Evolutionary conservation across 2,888 invertebrate species (phyloP), one percentile per base, ranked within the genome.

Genomic region (Cheilosia vulpina): DNA sequence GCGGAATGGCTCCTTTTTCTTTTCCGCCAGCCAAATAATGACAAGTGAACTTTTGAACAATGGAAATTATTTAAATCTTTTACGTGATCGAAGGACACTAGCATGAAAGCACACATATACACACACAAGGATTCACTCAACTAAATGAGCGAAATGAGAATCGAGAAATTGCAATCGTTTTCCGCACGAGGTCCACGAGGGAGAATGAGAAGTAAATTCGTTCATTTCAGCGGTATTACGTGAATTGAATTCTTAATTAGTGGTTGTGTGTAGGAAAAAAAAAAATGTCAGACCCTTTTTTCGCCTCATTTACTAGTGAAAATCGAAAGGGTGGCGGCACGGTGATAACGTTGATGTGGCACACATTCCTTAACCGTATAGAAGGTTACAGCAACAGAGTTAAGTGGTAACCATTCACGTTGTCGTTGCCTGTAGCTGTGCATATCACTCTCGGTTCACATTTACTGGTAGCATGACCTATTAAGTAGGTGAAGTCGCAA

Each of bases 21-120:
- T n/a, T 31, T 19, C 9, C 24, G 9, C 3, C 45, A n/a, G 45
- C 24, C n/a, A 45, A 45, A 62, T 27, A 62, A 45, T 17, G 34
- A n/a, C 27, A 19, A 43, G 19, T 50, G 15, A 43, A 66, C 19
- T 55, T 68, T 68, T 31, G 41, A 55, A 55, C 53, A 55, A 55
- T 68, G 53, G 31, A 68, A 43, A 55, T 68, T 55, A 68, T 68
- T 63, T 24, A 81, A 75, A 75, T 81, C 50, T 69, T 57, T 55
- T 81, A 81, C 80, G 75, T 81, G 80, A 68, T 57, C 75, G 15
- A 27, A 63, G 17, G 50, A 79, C 63, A 57, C 11, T 3, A 24
- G 11, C 4, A 68, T 52, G 9, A 24, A 43, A 19, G 7, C 3
- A 4, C 15, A 27, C 21, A 27, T 24, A 0, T 4, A 3, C 43